Conservation (phyloP, 2,888 invertebrate genomes). For the Belgica antarctica region DNA sequence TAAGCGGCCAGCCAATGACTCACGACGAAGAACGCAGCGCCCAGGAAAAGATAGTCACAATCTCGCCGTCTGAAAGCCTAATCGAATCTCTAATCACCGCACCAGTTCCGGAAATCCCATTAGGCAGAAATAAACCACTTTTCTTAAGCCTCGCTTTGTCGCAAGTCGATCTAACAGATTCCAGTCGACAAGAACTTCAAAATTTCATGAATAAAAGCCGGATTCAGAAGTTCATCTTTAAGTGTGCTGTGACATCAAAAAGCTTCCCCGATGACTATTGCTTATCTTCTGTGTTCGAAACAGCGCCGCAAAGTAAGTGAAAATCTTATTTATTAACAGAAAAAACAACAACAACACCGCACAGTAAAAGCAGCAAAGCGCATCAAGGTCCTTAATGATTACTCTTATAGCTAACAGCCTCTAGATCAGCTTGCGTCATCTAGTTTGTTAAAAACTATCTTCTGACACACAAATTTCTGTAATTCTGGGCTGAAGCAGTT, state of each 20-base stretch:
- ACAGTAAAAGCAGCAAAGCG: too few relatives aligned
- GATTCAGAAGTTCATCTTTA: constrained; percentile 8
- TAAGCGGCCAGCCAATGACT: constrained; percentile 11
- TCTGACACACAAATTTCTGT: constrained; percentile 5
- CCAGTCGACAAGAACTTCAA: constrained; percentile 7
- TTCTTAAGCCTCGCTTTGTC: neutral
- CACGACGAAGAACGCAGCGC: neutral
- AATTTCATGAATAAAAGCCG: neutral
- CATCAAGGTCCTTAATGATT: too few relatives aligned
- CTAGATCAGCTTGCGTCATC: too few relatives aligned
- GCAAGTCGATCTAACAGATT: neutral
- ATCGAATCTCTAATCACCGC: constrained; percentile 1
- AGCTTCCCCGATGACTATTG: neutral
- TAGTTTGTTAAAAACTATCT: constrained; percentile 19
- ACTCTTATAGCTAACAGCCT: too few relatives aligned
- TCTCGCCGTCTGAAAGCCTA: constrained; percentile 20
- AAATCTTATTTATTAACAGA: neutral
- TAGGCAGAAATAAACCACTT: too few relatives aligned
- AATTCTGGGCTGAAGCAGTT: neutral
- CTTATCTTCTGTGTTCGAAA: neutral
- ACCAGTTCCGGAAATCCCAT: too few relatives aligned
- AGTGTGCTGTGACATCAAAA: constrained; percentile 33
- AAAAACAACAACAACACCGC: too few relatives aligned
- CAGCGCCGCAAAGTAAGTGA: constrained; percentile 13
- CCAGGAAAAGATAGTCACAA: neutral